Percentiles rank a stretch among this genome's conserved stretches.
phyloP scores from a whole-genome alignment of 1,140 invertebrate genomes.

The Triops cancriformis region DNA sequence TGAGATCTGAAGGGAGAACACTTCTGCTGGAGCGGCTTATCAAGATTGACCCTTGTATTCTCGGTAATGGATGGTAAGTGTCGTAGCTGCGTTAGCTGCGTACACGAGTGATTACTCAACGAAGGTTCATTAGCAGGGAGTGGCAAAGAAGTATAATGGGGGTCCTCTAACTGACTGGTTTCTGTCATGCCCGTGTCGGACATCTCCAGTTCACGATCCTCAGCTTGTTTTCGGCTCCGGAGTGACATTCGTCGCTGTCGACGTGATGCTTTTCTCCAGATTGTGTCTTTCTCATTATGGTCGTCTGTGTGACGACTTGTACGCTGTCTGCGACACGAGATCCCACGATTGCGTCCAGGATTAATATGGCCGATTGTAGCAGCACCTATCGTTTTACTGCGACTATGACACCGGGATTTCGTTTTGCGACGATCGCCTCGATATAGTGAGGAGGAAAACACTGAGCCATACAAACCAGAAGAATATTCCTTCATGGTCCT shows the following conservation, averaged over 20 bases:
- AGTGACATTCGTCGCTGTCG: slow-evolving; percentile 8
- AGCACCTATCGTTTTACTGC: not conserved
- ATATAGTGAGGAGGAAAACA: not conserved
- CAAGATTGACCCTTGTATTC: not conserved
- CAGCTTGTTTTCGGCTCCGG: slow-evolving; percentile 2
- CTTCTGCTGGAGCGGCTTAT: not conserved
- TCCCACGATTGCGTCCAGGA: not conserved
- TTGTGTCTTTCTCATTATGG: slow-evolving; percentile 8
- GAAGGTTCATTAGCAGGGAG: not conserved
- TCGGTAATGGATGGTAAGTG: not conserved
- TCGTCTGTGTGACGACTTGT: not conserved
- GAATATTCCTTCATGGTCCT: not conserved
- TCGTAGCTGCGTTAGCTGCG: not conserved
- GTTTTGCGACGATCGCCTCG: not conserved
- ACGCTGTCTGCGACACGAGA: slow-evolving; percentile 3
- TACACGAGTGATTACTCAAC: not conserved
- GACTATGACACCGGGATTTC: not conserved
- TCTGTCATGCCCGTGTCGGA: not conserved
- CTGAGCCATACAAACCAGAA: not conserved
- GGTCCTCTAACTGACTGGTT: not conserved
- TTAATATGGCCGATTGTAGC: not conserved
- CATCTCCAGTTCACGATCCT: not conserved
- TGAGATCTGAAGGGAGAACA: not conserved
- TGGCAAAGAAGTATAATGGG: not conserved
- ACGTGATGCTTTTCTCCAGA: not conserved